Evolutionary conservation across 2,888 invertebrate genomes (phyloP), one percentile per base, ranked within the genome.

Genomic region (Azorinus chamasolen): DNA sequence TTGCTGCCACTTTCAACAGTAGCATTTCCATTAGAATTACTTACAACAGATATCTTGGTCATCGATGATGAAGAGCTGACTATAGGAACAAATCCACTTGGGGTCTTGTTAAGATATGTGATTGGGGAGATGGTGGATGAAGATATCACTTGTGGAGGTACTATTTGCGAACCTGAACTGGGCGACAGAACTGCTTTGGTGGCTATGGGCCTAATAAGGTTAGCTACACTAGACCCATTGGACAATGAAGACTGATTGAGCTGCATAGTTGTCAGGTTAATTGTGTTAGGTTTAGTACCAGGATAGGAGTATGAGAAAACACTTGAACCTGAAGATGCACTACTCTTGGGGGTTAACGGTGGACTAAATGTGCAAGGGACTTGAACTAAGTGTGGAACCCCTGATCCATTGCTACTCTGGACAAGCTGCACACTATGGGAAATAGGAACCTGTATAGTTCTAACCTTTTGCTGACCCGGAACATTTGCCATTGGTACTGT

Each of bases 311-410:
- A 76, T n/a, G 66, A 53, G 48, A 79, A 70, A 27, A 83, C 63
- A 22, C 71, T 57, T 14, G 79, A 76, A 71, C 73, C 77, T 43
- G 75, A 55, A 24, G 65, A 54, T 14, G 58, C 22, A 6, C 24
- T 63, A 39, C 65, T 58, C 27, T 64, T 71, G 1, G 83, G 80
- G n/a, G 84, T 84, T 18, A 83, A 43, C 12, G 85, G 83, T 12
- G 85, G 86, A 69, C 84, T 88, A 54, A 87, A 85, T 27, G 84
- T 84, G n/a, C 85, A 54, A 18, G 88, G 88, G 24, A 88, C 71
- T 55, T 79, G 74, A 48, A 78, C 55, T 14, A 75, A 66, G 69
- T 64, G 83, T 55, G 64, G 82, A n/a, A 64, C n/a, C 5, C 45
- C 50, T 39, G 46, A 57, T 22, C 57, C 48, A 20, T 37, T 57